Percentiles rank a stretch among this genome's conserved stretches.
phyloP scores from a whole-genome alignment of 2,113 vertebrate genomes.

The Macroglossus sobrinus region DNA sequence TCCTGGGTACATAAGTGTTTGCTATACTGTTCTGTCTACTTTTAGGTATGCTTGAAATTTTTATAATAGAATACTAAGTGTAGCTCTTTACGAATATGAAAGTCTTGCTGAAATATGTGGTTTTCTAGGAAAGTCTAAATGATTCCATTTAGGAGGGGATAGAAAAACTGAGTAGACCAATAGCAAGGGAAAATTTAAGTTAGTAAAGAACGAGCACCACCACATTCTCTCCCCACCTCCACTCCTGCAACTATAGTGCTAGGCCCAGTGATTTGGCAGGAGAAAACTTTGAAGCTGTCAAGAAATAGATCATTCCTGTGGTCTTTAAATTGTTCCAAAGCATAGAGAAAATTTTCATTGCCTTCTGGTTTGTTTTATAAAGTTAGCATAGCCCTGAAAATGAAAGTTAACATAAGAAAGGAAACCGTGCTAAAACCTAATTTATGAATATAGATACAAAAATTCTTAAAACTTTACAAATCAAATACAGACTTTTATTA shows the following conservation, averaged over 20 bases:
- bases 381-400: slow-evolving; percentile 28
- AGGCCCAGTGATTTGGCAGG: not conserved
- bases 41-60: slow-evolving; percentile 14
- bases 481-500: not conserved
- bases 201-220: not conserved
- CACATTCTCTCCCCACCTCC: not conserved
- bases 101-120: slow-evolving; percentile 15
- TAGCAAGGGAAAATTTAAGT: not conserved
- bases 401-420: slow-evolving; percentile 37
- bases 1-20: not conserved
- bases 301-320: not conserved
- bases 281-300: slow-evolving; percentile 19
- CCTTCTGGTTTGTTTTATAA: slow-evolving; percentile 34
- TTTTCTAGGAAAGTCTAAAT: slow-evolving; percentile 32
- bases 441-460: slow-evolving; percentile 29
- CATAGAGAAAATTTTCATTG: slow-evolving; percentile 16
- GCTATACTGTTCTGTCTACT: not conserved
- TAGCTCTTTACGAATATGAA: slow-evolving; percentile 21
- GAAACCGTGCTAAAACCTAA: not conserved
- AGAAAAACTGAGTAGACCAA: not conserved
- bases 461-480: slow-evolving; percentile 3
- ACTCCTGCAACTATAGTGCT: not conserved
- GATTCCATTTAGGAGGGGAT: not conserved
- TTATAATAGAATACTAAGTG: not conserved
- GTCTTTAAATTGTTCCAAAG: slow-evolving; percentile 12